These are phyloP conservation scores for Leptinotarsa rubiginosa DNA, from an alignment of 2,888 invertebrate genomes.

Conservation along the genomic window DNA sequence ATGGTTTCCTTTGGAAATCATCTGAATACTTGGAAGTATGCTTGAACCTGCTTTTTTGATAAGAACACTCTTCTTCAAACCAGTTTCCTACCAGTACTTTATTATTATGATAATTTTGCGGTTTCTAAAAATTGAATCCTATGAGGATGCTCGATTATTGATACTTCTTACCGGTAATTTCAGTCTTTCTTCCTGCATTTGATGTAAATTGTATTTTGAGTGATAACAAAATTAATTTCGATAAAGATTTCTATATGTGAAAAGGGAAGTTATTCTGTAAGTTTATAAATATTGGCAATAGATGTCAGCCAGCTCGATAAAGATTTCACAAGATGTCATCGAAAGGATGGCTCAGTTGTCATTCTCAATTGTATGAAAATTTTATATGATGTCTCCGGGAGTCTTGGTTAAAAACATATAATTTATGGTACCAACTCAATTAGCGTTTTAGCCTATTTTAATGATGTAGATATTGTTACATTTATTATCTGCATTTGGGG, in stretches of 20 bases:
- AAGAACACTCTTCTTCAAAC: constrained; percentile 49
- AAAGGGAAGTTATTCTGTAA: background rate
- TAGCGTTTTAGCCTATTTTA: too few species aligned
- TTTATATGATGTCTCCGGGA: too few species aligned
- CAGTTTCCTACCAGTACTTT: constrained; percentile 54
- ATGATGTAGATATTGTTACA: too few species aligned
- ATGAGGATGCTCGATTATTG: background rate
- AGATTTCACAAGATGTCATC: too few species aligned
- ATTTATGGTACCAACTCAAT: too few species aligned
- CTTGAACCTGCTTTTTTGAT: constrained; percentile 42
- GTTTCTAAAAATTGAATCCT: constrained; percentile 42
- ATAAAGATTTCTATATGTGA: background rate
- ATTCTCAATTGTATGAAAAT: too few species aligned
- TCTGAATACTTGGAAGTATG: constrained; percentile 46
- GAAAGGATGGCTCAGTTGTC: too few species aligned
- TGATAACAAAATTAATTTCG: background rate
- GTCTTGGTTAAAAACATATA: too few species aligned
- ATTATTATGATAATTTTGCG: constrained; percentile 42
- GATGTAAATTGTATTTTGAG: constrained; percentile 8
- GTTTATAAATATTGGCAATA: background rate
- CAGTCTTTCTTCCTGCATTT: constrained; percentile 29
- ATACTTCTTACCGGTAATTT: constrained; percentile 23
- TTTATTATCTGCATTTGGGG: too few species aligned
- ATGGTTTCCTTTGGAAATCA: constrained; percentile 41
- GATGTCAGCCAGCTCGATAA: background rate